Evolutionary conservation across 2,113 vertebrate genomes (phyloP), one percentile per base, ranked within the genome.

Genomic region (Catagonus wagneri): DNA sequence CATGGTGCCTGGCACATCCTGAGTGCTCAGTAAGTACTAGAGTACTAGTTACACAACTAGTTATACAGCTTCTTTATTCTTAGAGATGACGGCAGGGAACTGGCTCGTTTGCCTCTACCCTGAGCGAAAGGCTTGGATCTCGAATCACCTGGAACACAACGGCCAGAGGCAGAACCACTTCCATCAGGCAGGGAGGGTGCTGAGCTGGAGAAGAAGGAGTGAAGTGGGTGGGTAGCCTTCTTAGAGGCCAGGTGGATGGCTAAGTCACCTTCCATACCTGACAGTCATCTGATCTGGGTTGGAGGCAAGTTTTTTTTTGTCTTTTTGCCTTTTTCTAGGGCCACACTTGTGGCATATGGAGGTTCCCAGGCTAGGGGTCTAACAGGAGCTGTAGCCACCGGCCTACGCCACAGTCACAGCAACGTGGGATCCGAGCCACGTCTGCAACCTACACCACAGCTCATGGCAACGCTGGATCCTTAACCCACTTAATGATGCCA

Each of bases 181-280:
- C n/a, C 50, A 0, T 22, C 16, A 1, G 14, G 23, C 15, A 1
- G 32, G 34, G n/a, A n/a, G 34, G 29, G 29, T 2, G 0, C 25
- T 1, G 19, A 69, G n/a, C 74, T 39, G 1, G 2, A 10, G 60
- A 4, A 11, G 34, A 8, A 58, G 34, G 50, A 54, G 22, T 9
- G 6, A 20, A 6, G 17, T 1, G 34, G 66, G 17, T 19, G 22
- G 12, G 7, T 2, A 22, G 39, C 39, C n/a, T 20, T 80, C 69
- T 68, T 44, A 36, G 8, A 69, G 23, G 69, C n/a, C 44, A 39
- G n/a, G 19, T 4, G 16, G 27, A 52, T 63, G 25, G 22, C 34
- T 14, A 44, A 36, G 58, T 76, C 3, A 6, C 66, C 39, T 80
- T 52, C 56, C 65, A 4, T 2, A 34, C 6, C 65, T 58, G 12